Evolutionary conservation across 2,797 vertebrate genomes (phyloP), one percentile per base, ranked within the genome.

Genomic region (Crenuchus spilurus): DNA sequence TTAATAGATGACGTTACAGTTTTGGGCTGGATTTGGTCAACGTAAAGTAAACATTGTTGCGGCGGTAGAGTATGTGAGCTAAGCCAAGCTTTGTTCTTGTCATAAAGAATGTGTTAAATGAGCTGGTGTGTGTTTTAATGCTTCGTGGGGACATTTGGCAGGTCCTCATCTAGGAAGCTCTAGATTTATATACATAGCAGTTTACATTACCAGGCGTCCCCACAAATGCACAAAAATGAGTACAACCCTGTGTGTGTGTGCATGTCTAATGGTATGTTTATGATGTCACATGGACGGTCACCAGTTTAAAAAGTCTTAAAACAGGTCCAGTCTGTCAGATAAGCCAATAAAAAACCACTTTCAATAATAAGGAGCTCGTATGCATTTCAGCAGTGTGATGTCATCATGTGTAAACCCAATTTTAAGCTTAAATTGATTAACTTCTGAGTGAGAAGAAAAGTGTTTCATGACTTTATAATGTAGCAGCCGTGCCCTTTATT

Each of bases 31-130:
- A 87, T 89, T 71, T 85, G 76, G 83, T 88, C 78, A 64, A 75
- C 79, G 75, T 83, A 83, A 81, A 83, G 79, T 85, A 83, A 79
- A 83, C 84, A 84, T 84, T 89, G 81, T 80, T 84, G 70, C 83
- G 76, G 51, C 76, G 72, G 87, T n/a, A 16, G 37, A 49, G 46
- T 48, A 13, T 33, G 67, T 70, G 13, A 60, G 54, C 62, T 73
- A 74, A 80, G 79, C 74, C n/a, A 44, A 72, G 42, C 76, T 80
- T 75, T 37, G 14, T 33, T n/a, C 37, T 48, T 3, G 4, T 58
- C 62, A n/a, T n/a, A n/a, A n/a, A 41, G 26, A 46, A 48, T 55
- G 71, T 28, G 51, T n/a, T 7, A 8, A 48, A 14, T 71, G 26
- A 64, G 4, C 46, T 52, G 31, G 60, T n/a, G 41, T 44, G 8